These are phyloP conservation scores for Lepidurus packardi DNA, from an alignment of 1,140 invertebrate genomes.

Conservation along the genomic window DNA sequence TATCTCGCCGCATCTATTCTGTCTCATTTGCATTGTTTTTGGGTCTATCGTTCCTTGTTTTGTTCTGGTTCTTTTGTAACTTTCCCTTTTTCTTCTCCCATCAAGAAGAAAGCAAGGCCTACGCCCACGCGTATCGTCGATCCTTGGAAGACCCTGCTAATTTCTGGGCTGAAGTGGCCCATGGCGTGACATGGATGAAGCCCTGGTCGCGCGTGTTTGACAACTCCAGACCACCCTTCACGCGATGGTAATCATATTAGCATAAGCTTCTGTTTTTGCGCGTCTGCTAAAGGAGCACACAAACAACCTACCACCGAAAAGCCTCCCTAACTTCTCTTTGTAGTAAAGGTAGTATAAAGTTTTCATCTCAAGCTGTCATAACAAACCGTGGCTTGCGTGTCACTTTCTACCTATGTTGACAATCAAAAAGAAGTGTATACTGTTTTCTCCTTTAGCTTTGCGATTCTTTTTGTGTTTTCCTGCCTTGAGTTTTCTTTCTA, in stretches of 20 bases:
- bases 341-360: too few relatives aligned
- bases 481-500: too few relatives aligned
- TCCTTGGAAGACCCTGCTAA: constrained; percentile 72
- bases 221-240: constrained; percentile 72
- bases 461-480: too few relatives aligned
- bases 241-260: constrained; percentile 67
- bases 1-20: too few relatives aligned
- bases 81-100: background rate
- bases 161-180: constrained; percentile 77
- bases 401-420: too few relatives aligned
- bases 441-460: too few relatives aligned
- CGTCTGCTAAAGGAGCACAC: background rate
- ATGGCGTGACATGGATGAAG: constrained; percentile 69
- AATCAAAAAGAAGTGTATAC: too few relatives aligned
- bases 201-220: constrained; percentile 79
- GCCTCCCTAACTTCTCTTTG: too few relatives aligned
- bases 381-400: too few relatives aligned
- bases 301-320: background rate
- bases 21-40: background rate
- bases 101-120: constrained; percentile 42
- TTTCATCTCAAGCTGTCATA: too few relatives aligned
- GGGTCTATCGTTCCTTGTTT: background rate
- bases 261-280: background rate
- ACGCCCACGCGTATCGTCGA: constrained; percentile 58
- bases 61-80: background rate